phyloP scores from a whole-genome alignment of 2,888 invertebrate genomes.

The Lomographa bimaculata region DNA sequence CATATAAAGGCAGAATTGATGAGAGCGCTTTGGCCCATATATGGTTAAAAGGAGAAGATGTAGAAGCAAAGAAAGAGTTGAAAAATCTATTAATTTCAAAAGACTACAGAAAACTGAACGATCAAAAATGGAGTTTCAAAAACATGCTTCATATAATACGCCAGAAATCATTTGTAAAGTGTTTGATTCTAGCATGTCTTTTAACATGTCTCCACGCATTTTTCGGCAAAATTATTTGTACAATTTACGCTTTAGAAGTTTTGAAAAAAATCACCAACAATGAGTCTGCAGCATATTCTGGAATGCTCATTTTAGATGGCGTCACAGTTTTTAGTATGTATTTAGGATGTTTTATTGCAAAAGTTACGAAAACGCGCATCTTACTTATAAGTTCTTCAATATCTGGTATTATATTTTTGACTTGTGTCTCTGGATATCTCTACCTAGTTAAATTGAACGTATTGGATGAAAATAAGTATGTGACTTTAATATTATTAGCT shows the following conservation, averaged over 20 bases:
- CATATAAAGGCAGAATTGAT: slow-evolving; percentile 40
- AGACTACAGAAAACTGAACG: no score
- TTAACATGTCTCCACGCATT: slow-evolving; percentile 33
- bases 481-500: slow-evolving; percentile 35
- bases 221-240: slow-evolving; percentile 47
- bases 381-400: slow-evolving; percentile 38
- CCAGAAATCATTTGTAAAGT: slow-evolving; percentile 40
- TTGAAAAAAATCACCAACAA: slow-evolving; percentile 45
- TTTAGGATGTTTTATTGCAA: slow-evolving; percentile 36
- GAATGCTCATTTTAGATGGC: slow-evolving; percentile 51
- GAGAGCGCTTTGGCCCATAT: slow-evolving; percentile 43
- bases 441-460: slow-evolving; percentile 34
- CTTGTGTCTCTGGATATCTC: slow-evolving; percentile 39
- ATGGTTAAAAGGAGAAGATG: slow-evolving; percentile 42
- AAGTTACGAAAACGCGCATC: slow-evolving; percentile 36
- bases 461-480: slow-evolving; percentile 36
- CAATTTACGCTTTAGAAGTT: slow-evolving; percentile 50
- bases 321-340: slow-evolving; percentile 49
- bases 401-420: slow-evolving; percentile 37
- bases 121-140: slow-evolving; percentile 1
- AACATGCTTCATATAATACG: not conserved
- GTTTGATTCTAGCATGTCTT: slow-evolving; percentile 31
- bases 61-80: slow-evolving; percentile 30
- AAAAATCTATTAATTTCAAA: slow-evolving; percentile 32
- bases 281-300: slow-evolving; percentile 42